phyloP scores from a whole-genome alignment of 2,888 invertebrate genomes.

The Tigriopus californicus region DNA sequence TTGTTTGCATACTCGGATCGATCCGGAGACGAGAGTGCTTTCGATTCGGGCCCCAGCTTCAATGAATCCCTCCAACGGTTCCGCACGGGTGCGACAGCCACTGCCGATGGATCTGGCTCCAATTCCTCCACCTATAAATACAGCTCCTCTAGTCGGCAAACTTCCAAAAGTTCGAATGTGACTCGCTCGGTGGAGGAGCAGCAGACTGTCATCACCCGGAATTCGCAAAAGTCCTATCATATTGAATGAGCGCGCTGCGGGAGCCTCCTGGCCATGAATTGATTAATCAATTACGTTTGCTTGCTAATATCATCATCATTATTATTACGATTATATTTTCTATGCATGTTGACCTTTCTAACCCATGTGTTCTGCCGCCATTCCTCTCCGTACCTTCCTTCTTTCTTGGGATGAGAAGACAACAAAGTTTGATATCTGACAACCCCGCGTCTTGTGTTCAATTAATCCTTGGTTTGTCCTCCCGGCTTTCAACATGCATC shows the following conservation, averaged over 20 bases:
- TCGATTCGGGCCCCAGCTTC: constrained; percentile 20
- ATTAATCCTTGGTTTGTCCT: too few species aligned
- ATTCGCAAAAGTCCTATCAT: constrained; percentile 15
- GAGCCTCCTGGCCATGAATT: background rate
- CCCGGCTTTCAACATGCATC: too few species aligned
- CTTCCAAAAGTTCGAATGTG: background rate
- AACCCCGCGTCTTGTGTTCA: too few species aligned
- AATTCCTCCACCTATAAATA: too few species aligned
- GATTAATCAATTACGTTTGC: too few species aligned
- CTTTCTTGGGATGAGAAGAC: too few species aligned
- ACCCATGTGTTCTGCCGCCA: background rate
- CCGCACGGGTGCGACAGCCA: constrained; percentile 12
- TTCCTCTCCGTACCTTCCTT: background rate
- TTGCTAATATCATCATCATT: too few species aligned
- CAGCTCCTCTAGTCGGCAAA: too few species aligned
- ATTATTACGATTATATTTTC: background rate
- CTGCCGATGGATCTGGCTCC: background rate
- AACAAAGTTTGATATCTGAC: too few species aligned
- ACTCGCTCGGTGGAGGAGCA: constrained; percentile 6
- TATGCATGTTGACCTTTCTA: background rate
- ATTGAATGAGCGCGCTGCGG: constrained; percentile 4
- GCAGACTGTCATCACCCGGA: constrained; percentile 13
- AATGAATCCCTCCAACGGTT: constrained; percentile 20
- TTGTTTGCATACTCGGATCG: too few species aligned
- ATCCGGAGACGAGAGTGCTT: background rate